phyloP scores from a whole-genome alignment of 2,797 vertebrate genomes.

The Phaenicophaeus curvirostris region DNA sequence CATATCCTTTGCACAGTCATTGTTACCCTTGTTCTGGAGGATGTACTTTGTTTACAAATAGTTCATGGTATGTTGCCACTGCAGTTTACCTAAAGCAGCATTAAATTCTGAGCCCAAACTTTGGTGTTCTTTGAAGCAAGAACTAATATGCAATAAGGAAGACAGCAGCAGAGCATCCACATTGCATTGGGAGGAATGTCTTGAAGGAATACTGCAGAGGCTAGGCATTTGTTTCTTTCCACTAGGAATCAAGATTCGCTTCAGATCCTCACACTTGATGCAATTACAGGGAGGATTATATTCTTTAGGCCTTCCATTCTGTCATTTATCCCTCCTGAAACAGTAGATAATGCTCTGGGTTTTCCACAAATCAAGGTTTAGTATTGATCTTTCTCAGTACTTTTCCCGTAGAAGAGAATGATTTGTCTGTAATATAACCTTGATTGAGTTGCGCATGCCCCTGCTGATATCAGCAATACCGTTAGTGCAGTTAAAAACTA shows the following conservation, averaged over 20 bases:
- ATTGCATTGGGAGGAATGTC: neutral
- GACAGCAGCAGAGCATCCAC: neutral
- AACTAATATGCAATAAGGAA: neutral
- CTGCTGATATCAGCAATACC: neutral
- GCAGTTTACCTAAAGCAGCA: neutral
- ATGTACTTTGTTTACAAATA: neutral
- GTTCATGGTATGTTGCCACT: neutral
- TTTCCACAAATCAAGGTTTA: constrained; percentile 26
- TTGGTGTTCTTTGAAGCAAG: neutral
- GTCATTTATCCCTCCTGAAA: constrained; percentile 23
- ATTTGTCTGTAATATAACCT: constrained; percentile 30
- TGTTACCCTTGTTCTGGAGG: neutral
- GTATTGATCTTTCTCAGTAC: constrained; percentile 12
- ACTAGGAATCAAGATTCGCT: constrained; percentile 9
- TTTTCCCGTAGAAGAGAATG: neutral
- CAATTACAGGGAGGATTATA: constrained; percentile 47
- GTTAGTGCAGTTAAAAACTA: neutral
- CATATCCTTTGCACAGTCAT: neutral
- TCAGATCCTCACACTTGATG: constrained; percentile 5
- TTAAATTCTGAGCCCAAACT: neutral
- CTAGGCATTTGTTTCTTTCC: neutral
- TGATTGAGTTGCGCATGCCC: neutral
- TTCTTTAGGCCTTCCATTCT: constrained; percentile 4
- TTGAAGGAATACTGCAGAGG: neutral
- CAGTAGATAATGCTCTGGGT: constrained; percentile 14